A percentile compares a stretch with the other conserved stretches of the same genome.
Conservation (phyloP, 2,888 invertebrate species). For the Erebia epiphron region DNA sequence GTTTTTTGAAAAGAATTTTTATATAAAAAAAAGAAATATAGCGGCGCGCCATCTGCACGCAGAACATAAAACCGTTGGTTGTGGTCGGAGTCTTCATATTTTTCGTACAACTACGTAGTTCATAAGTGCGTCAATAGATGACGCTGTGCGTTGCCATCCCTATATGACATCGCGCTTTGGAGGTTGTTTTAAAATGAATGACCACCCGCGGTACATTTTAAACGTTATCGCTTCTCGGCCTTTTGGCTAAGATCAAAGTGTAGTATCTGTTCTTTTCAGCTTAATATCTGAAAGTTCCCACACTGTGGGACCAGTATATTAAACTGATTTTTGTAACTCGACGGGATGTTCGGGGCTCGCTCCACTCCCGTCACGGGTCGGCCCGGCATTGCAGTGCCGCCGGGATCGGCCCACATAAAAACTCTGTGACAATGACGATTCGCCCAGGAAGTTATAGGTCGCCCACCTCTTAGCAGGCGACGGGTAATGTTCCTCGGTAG, state of each 20-base stretch:
- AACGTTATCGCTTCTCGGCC: conserved; percentile 2
- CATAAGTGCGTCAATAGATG: conserved; percentile 2
- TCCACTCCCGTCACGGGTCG: conserved; percentile 14
- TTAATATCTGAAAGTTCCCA: conserved; percentile 14
- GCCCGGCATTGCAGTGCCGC: conserved; percentile 13
- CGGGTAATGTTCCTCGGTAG: too few relatives aligned
- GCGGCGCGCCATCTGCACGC: not conserved
- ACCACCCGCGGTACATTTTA: not conserved
- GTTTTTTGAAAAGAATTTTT: too few relatives aligned
- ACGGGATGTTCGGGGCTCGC: conserved; percentile 14
- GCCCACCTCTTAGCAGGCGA: too few relatives aligned
- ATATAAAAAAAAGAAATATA: not conserved
- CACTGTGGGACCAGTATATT: conserved; percentile 17
- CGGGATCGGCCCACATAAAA: conserved; percentile 15
- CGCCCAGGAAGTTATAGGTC: too few relatives aligned
- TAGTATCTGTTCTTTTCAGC: conserved; percentile 15
- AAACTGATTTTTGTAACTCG: conserved; percentile 14
- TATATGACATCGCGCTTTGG: not conserved
- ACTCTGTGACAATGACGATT: too few relatives aligned
- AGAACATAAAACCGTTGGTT: not conserved
- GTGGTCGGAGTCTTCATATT: too few relatives aligned
- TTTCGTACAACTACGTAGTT: not conserved
- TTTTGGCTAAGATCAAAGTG: conserved; percentile 20
- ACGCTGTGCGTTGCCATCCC: not conserved
- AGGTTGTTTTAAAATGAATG: conserved; percentile 11